phyloP scores from a whole-genome alignment of 2,797 vertebrate species.

The Lagodon rhomboides region DNA sequence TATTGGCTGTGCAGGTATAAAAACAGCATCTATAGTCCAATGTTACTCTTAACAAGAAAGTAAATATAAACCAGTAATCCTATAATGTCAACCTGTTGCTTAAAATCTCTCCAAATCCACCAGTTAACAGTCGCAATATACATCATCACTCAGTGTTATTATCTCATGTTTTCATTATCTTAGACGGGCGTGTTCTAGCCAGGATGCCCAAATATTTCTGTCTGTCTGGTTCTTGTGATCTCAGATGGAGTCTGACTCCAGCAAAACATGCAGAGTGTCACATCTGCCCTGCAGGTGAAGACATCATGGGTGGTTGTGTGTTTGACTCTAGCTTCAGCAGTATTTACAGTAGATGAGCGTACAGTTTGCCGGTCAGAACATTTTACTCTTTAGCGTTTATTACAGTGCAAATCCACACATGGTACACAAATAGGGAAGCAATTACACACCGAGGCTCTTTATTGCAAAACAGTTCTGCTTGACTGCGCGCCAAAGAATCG shows the following conservation, averaged over 20 bases:
- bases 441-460: conserved; percentile 37
- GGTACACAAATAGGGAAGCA: conserved; percentile 26
- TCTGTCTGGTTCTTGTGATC: conserved; percentile 25
- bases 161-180: conserved; percentile 20
- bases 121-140: conserved; percentile 10
- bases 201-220: background rate
- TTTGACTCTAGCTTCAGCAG: conserved; percentile 36
- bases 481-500: conserved; percentile 69
- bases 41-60: background rate
- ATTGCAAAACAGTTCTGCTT: conserved; percentile 35
- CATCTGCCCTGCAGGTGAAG: conserved; percentile 51
- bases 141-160: conserved; percentile 41
- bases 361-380: conserved; percentile 10
- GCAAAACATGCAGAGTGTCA: conserved; percentile 32
- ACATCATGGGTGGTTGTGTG: conserved; percentile 16
- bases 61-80: background rate
- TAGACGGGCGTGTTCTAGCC: conserved; percentile 10
- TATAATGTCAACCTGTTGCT: conserved; percentile 32
- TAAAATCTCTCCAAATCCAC: conserved; percentile 24
- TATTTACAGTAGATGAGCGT: conserved; percentile 22
- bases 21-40: background rate
- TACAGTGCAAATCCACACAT: conserved; percentile 22
- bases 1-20: background rate
- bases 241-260: conserved; percentile 24
- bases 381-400: conserved; percentile 24